Evolutionary conservation across 1,140 invertebrate genomes (phyloP), one percentile per base, ranked within the genome.

Genomic region (Tetragonula clypearis): DNA sequence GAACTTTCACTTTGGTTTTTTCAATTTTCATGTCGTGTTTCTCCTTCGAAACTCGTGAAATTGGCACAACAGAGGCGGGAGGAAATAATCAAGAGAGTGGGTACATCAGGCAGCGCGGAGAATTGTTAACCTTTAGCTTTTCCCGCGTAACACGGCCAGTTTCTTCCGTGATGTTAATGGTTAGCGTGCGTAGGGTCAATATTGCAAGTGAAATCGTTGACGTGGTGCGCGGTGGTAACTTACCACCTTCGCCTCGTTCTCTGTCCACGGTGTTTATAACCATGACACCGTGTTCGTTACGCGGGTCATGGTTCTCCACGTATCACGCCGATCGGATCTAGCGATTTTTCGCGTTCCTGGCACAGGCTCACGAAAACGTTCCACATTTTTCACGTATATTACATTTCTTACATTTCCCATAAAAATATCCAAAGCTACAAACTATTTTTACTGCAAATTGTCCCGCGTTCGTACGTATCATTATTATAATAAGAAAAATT

Each of bases 111-210:
- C 1, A 3, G 53, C 53, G 17, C 17, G 19, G 4, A 15, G 21
- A 53, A 74, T 30, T 62, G 65, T 84, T 84, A 84, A 84, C 82
- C 82, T 84, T 79, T 84, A 84, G 26, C 74, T 82, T 82, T 76
- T 82, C 75, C 81, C 14, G 12, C 49, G 60, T 35, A n/a, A n/a
- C 14, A 19, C 60, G 55, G 35, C 30, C 53, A 53, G 73, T 41
- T 56, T 68, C 66, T 77, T 79, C 66, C 76, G 65, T 62, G 82
- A 79, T 79, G 66, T n/a, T 79, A 84, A 79, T n/a, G 85, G 81
- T 82, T 77, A 26, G 87, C 87, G 87, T 88, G 87, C 79, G 79
- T 88, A 69, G 62, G 41, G 69, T 60, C 87, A 88, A 82, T 88
- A 88, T 88, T 56, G 53, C 83, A 87, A 66, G 19, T 62, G 66